These are phyloP conservation scores for Himalopsyche japonica DNA, from an alignment of 2,888 invertebrate genomes.

Conservation along the genomic window DNA sequence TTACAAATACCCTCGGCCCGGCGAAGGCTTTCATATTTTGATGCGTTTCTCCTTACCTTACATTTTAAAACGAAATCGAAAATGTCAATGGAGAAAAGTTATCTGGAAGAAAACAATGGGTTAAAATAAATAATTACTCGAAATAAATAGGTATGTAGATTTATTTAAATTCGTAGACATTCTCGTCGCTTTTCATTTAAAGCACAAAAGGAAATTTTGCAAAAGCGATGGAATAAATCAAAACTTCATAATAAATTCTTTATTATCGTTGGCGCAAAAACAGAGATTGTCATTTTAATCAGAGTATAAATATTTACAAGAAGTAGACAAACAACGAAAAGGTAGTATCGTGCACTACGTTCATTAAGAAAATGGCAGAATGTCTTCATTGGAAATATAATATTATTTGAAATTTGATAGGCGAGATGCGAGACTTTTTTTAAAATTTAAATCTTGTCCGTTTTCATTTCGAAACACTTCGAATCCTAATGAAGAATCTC, in stretches of 20 bases:
- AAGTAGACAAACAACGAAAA: background rate
- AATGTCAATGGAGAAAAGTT: conserved; percentile 31
- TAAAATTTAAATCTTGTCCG: background rate
- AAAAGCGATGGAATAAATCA: conserved; percentile 26
- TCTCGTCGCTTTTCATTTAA: conserved; percentile 38
- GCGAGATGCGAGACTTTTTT: too few species aligned
- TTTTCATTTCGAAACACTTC: background rate
- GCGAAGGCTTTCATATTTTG: conserved; percentile 23
- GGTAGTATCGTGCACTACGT: background rate
- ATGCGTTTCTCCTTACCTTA: conserved; percentile 21
- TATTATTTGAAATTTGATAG: background rate
- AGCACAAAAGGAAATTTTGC: conserved; percentile 27
- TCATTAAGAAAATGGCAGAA: background rate
- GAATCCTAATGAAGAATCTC: too few species aligned
- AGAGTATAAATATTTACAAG: conserved; percentile 12
- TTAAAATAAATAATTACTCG: conserved; percentile 29
- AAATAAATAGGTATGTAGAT: conserved; percentile 35
- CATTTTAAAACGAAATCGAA: conserved; percentile 6
- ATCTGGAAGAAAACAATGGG: conserved; percentile 33
- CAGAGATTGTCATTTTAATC: conserved; percentile 22
- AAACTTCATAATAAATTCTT: conserved; percentile 29
- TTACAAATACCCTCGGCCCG: conserved; percentile 11
- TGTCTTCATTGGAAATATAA: background rate
- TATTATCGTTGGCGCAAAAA: background rate
- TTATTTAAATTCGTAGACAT: conserved; percentile 38